Evolutionary conservation across 1,140 invertebrate species (phyloP).

Genomic region (Drosophila prosaltans): DNA sequence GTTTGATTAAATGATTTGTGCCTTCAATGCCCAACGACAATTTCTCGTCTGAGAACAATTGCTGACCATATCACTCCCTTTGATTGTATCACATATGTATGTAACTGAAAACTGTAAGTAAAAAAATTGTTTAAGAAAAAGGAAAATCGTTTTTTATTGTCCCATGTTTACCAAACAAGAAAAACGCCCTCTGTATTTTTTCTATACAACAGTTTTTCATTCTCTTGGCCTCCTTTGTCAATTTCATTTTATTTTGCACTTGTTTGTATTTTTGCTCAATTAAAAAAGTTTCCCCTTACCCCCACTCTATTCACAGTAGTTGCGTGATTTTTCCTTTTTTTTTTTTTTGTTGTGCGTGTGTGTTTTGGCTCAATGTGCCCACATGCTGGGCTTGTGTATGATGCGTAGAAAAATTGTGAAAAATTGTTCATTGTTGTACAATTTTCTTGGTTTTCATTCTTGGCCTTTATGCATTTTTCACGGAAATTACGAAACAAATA

Average conservation of each 20-base stretch:
- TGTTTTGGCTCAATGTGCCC: conserved; percentile 62
- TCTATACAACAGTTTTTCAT: neutral
- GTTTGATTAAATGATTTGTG: conserved; percentile 69
- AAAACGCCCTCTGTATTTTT: conserved; percentile 58
- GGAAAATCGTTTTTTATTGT: too few relatives aligned
- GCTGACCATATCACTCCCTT: conserved; percentile 40
- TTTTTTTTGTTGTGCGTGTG: neutral
- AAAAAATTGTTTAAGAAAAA: too few relatives aligned
- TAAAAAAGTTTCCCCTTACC: conserved; percentile 57
- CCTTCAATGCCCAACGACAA: conserved; percentile 10
- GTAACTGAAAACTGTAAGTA: too few relatives aligned
- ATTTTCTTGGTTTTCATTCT: conserved; percentile 61
- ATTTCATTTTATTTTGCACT: conserved; percentile 59
- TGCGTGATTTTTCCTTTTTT: conserved; percentile 68
- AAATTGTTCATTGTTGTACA: conserved; percentile 63
- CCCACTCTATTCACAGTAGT: conserved; percentile 36
- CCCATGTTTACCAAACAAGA: conserved; percentile 69
- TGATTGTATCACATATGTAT: conserved; percentile 23
- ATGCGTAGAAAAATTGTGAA: conserved; percentile 44
- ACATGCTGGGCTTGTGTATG: conserved; percentile 70
- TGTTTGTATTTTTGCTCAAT: conserved; percentile 81
- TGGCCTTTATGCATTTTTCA: conserved; percentile 61
- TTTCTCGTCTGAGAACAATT: conserved; percentile 24
- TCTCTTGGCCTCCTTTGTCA: conserved; percentile 5
- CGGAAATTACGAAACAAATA: conserved; percentile 61